These are phyloP conservation scores for Epizoanthus illoricatus DNA, from an alignment of 92 coral and sea anemone genomes.

Conservation along the genomic window DNA sequence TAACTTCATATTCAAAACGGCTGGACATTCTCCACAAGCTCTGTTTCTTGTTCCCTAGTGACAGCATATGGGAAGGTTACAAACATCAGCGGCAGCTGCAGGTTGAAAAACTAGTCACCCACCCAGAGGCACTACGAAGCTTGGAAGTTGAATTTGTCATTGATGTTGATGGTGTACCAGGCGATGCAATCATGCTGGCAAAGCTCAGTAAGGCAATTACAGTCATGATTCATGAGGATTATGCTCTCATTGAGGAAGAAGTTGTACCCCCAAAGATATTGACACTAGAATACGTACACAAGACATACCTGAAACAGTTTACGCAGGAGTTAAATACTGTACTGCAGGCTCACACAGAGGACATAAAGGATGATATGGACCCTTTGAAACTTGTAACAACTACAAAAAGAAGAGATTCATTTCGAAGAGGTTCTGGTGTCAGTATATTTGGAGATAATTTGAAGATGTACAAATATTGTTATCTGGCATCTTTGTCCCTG, in stretches of 20 bases:
- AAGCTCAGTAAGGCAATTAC: slow-evolving; percentile 73
- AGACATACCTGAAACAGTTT: slow-evolving; percentile 61
- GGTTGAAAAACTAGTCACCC: slow-evolving; percentile 57
- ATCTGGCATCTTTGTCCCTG: slow-evolving; percentile 56
- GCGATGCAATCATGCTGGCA: slow-evolving; percentile 59
- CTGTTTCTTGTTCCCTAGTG: slow-evolving; percentile 67
- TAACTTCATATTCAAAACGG: slow-evolving; percentile 39
- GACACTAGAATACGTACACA: slow-evolving; percentile 57
- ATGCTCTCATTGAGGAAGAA: slow-evolving; percentile 54
- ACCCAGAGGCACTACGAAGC: slow-evolving; percentile 50
- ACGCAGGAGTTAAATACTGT: slow-evolving; percentile 65
- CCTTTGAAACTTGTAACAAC: slow-evolving; percentile 19
- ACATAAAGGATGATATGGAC: slow-evolving; percentile 38
- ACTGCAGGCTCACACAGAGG: slow-evolving; percentile 56
- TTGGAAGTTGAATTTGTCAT: slow-evolving; percentile 51
- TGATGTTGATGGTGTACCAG: slow-evolving; percentile 50
- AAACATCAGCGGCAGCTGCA: slow-evolving; percentile 56
- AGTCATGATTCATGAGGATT: slow-evolving; percentile 73
- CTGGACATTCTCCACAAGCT: slow-evolving; percentile 59
- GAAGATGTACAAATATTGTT: slow-evolving; percentile 61
- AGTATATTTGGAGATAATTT: slow-evolving; percentile 68
- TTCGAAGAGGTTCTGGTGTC: slow-evolving; percentile 54
- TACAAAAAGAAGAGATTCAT: slow-evolving; percentile 56
- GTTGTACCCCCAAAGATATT: slow-evolving; percentile 53
- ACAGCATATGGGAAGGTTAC: slow-evolving; percentile 68